Base-by-base conservation (phyloP, 2,797 vertebrate species). In the Acanthis flammea region DNA sequence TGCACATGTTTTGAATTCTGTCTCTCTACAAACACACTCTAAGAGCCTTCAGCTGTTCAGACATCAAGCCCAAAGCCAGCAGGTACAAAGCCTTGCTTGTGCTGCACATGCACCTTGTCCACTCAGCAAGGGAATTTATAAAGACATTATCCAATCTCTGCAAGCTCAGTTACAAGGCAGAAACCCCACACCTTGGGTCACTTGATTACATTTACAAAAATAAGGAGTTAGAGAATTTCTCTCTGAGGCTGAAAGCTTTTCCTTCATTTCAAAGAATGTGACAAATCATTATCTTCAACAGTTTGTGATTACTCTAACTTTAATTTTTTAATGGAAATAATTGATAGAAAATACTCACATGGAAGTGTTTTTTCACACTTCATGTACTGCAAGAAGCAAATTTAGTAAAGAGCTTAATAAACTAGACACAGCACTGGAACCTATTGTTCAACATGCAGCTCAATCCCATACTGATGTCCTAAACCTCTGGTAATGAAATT, bases 61-160 rank as follows among this genome's bases (percentile, higher is more conserved):
- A 7, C 23, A 31, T 3, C 19, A 51, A 7, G 23, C 37, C 54
- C 21, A 78, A 44, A 42, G 3, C 4, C 25, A 50, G 35, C 47
- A 73, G 41, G 5, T 33, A 41, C 28, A 21, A 47, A 51, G 33
- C 5, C 48, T 19, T 47, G 9, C 70, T 24, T 37, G 23, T 4
- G 14, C 37, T 35, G 7, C 14, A 41, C 16, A 1, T 0, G 1
- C 1, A 21, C 21, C 9, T 67, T 19, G 3, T 28, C 22, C 12
- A 22, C 17, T 37, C 53, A 55, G 31, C 14, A 66, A 30, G 19
- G 41, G 31, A 61, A 33, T 55, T 87, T 17, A 16, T 10, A 19
- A 82, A 61, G 18, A 21, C 27, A 12, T 37, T 10, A 28, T 12
- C 9, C 27, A 23, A 28, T 14, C 27, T 58, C 18, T 67, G 21